Percentiles rank a stretch among this genome's conserved stretches.
These are phyloP conservation scores for Cyrtonyx montezumae DNA, from an alignment of 2,113 vertebrate genomes.

Conservation along the genomic window DNA sequence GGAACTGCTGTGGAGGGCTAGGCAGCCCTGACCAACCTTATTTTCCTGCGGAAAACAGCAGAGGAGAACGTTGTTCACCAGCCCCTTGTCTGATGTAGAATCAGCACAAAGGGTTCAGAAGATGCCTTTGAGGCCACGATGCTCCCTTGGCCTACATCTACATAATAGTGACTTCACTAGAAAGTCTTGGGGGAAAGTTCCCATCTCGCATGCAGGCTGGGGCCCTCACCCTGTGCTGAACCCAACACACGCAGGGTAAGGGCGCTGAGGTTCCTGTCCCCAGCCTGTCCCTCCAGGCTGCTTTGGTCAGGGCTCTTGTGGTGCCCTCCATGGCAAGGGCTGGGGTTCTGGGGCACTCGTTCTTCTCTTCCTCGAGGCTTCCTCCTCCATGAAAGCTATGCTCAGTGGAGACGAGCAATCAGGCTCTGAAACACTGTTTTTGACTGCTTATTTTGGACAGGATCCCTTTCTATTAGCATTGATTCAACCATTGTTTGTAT, in stretches of 20 bases:
- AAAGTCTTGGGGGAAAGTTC: neutral
- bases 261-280: neutral
- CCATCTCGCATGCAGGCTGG: neutral
- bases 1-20: neutral
- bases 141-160: neutral
- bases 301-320: neutral
- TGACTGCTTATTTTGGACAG: conserved; percentile 14
- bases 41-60: neutral
- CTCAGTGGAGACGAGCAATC: neutral
- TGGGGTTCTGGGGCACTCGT: neutral
- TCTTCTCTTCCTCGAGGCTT: neutral
- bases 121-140: neutral
- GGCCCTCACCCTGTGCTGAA: neutral
- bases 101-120: rapidly evolving
- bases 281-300: neutral
- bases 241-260: neutral
- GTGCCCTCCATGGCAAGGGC: neutral
- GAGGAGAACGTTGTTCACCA: neutral
- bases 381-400: neutral
- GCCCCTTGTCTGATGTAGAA: neutral
- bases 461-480: conserved; percentile 29
- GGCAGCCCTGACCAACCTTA: neutral
- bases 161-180: neutral
- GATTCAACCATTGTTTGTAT: conserved; percentile 36
- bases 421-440: neutral